Base-by-base conservation (phyloP, 2,797 vertebrate genomes). In the Sebastes itinus region DNA sequence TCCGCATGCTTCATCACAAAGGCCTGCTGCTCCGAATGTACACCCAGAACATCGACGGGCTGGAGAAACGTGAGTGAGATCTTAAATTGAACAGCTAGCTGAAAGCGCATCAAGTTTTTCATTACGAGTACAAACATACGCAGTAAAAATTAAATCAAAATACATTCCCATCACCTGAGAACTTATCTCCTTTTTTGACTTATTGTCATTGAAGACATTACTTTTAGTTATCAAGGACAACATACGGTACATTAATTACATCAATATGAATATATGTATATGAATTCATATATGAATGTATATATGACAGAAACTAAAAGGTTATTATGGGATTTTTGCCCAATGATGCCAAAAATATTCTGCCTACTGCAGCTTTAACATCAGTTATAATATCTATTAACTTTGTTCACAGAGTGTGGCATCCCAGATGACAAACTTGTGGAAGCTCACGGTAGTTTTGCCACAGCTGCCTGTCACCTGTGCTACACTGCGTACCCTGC, bases 31-130 rank as follows among this genome's bases (percentile, higher is more conserved):
- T 97, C 4, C 90, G 96, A 23, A 87, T 96, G 89, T 97, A 97
- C 90, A 97, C 95, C 0, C 96, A 97, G 91, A 97, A 97, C 92
- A 96, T 97, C 6, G 96, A 97, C 4, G 96, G 97, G 5, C 90
- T 97, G 71, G 96, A 97, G 87, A 96, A 95, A 85, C 13, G 96
- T 96, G 83, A 91, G 95, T 70, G 55, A 72, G 3, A 60, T 10
- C 42, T 35, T 14, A 8, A 35, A 30, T 12, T 3, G 7, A 67
- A 62, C 12, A 12, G 6, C 22, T 22, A 9, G 18, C 20, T 65
- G 20, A 49, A 60, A 38, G 23, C 25, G 27, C 58, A 5, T 56
- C 18, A 25, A 2, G 6, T 14, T 25, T 71, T 42, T 71, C n/a
- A 55, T 8, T n/a, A 72, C 7, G 0, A 25, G 16, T 7, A 28